phyloP scores from a whole-genome alignment of 1,140 invertebrate species.

The Lithobius niger region DNA sequence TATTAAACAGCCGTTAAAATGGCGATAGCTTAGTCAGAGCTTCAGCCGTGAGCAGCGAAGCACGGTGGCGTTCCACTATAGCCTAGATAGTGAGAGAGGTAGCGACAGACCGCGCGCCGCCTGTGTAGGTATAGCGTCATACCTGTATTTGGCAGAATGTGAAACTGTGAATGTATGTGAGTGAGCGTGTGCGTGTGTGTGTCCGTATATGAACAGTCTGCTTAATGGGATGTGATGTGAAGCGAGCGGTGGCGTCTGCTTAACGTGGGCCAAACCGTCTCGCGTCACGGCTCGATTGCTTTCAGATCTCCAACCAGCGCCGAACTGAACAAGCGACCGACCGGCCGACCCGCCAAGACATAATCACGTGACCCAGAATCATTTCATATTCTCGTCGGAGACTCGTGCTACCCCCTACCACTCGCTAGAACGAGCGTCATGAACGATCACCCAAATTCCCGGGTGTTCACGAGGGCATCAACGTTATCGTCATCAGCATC shows the following conservation, averaged over 20 bases:
- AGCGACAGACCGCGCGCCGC: background rate
- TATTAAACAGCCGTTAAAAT: constrained; percentile 9
- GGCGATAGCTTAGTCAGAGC: background rate
- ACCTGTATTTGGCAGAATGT: background rate
- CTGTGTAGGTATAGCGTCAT: background rate
- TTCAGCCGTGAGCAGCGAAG: too few relatives aligned
- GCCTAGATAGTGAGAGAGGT: too few relatives aligned
- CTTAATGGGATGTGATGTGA: background rate
- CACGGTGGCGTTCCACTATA: too few relatives aligned
- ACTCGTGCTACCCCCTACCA: background rate
- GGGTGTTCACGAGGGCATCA: constrained; percentile 5
- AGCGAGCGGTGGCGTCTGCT: background rate
- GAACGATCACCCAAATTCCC: constrained; percentile 7
- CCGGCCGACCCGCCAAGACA: too few relatives aligned
- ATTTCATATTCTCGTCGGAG: constrained; percentile 7
- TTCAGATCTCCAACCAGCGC: background rate
- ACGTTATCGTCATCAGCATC: background rate
- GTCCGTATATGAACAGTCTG: background rate
- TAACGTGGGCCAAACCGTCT: background rate
- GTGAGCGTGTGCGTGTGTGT: background rate
- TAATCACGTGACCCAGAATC: constrained; percentile 8
- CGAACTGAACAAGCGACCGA: too few relatives aligned
- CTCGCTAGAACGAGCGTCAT: background rate
- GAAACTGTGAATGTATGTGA: background rate
- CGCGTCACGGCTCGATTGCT: constrained; percentile 4